Conservation (phyloP, 1,140 invertebrate genomes). For the Drosophila dunni region DNA sequence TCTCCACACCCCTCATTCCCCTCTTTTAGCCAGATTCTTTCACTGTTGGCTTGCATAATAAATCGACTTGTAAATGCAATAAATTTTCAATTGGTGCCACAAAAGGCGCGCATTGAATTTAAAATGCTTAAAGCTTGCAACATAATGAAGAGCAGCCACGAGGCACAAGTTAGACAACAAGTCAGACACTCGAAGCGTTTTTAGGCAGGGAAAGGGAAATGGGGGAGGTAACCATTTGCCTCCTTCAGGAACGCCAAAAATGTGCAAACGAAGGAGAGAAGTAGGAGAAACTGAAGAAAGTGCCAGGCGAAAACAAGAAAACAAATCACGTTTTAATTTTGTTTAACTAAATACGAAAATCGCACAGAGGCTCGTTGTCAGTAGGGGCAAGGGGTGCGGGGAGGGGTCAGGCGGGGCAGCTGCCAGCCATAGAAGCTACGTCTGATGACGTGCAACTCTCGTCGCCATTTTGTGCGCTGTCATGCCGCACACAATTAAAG, state of each 20-base stretch:
- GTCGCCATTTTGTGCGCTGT: constrained; percentile 81
- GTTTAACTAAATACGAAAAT: constrained; percentile 83
- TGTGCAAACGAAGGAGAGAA: constrained; percentile 57
- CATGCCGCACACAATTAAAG: constrained; percentile 82
- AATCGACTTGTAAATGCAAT: constrained; percentile 82
- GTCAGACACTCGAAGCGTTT: constrained; percentile 13
- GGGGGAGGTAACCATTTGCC: background rate
- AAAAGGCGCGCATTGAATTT: constrained; percentile 65
- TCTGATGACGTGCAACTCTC: constrained; percentile 81
- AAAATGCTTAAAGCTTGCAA: constrained; percentile 68
- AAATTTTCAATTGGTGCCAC: constrained; percentile 72
- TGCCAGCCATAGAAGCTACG: constrained; percentile 31
- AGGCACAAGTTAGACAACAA: constrained; percentile 11
- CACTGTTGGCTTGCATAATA: constrained; percentile 64
- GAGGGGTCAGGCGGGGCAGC: constrained; percentile 11
- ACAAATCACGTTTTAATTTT: constrained; percentile 84
- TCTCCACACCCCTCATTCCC: constrained; percentile 4
- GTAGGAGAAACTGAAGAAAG: constrained; percentile 45
- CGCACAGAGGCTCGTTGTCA: constrained; percentile 46
- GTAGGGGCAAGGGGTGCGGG: background rate
- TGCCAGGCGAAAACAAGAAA: constrained; percentile 79
- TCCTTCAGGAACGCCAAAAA: constrained; percentile 65
- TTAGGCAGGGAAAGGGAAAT: background rate
- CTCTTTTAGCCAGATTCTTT: background rate
- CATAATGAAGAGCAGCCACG: constrained; percentile 43